These are phyloP conservation scores for Lordiphosa fenestrarum DNA, from an alignment of 2,888 invertebrate species.

Conservation along the genomic window DNA sequence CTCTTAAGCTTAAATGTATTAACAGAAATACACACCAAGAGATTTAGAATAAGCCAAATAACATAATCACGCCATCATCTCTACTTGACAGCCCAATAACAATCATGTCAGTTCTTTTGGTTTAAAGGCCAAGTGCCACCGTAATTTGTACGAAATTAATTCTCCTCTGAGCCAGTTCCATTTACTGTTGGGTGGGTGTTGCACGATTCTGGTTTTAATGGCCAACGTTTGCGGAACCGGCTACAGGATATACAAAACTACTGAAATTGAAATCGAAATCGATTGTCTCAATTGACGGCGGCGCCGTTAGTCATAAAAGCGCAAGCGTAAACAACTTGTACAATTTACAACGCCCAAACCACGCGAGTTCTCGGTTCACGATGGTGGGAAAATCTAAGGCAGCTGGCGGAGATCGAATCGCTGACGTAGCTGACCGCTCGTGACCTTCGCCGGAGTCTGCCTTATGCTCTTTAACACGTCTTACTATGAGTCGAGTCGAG, in stretches of 20 bases:
- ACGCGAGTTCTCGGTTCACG: constrained; percentile 6
- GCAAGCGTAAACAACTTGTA: constrained; percentile 3
- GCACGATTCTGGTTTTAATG: constrained; percentile 18
- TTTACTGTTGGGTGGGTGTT: constrained; percentile 24
- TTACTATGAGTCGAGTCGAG: constrained; percentile 28
- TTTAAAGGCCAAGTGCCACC: constrained; percentile 55
- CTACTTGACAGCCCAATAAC: constrained; percentile 13
- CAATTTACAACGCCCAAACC: constrained; percentile 41
- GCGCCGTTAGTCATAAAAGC: constrained; percentile 53
- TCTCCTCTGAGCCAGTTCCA: constrained; percentile 13
- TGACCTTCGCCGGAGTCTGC: constrained; percentile 45
- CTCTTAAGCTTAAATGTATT: too few species aligned
- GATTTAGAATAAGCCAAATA: too few species aligned
- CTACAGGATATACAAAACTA: constrained; percentile 51
- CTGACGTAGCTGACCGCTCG: constrained; percentile 39
- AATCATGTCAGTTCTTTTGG: constrained; percentile 16
- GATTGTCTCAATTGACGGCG: constrained; percentile 38
- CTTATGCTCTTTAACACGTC: constrained; percentile 48
- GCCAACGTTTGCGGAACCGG: constrained; percentile 48
- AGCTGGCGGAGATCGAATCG: constrained; percentile 13
- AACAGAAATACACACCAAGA: too few species aligned
- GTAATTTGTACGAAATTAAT: constrained; percentile 45
- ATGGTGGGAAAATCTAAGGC: constrained; percentile 56
- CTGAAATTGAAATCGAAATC: constrained; percentile 25
- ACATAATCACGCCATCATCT: constrained; percentile 14